A percentile compares a stretch with the other conserved stretches of the same genome.
Evolutionary conservation across 1,140 invertebrate genomes (phyloP).

Genomic region (Parapsyche elsis): DNA sequence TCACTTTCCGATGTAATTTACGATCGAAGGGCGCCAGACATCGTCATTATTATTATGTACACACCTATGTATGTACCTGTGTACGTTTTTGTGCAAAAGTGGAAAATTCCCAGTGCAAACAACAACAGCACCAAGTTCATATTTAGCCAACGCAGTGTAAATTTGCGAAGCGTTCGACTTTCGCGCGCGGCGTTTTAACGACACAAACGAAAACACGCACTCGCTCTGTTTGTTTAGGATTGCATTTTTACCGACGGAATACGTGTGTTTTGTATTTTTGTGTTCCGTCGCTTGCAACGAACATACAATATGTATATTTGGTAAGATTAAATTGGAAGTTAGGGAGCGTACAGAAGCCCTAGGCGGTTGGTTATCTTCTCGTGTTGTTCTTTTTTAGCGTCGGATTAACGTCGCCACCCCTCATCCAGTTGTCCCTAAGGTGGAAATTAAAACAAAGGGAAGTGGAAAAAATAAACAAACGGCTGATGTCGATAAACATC

Average conservation of each 20-base stretch:
- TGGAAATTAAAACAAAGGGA: conserved; percentile 46
- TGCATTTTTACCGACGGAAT: no score
- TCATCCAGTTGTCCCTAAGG: conserved; percentile 12
- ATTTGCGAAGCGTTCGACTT: not conserved
- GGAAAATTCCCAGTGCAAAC: no score
- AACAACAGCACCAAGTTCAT: no score
- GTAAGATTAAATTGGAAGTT: conserved; percentile 8
- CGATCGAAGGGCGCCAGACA: not conserved
- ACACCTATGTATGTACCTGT: no score
- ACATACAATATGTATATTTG: not conserved
- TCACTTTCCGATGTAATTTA: not conserved
- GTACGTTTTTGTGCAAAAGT: no score
- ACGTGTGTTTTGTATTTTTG: no score
- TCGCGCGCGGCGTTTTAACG: not conserved
- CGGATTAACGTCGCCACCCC: conserved; percentile 35
- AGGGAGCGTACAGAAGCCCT: conserved; percentile 38
- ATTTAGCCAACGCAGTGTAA: no score
- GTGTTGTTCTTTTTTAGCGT: conserved; percentile 3
- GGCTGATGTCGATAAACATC: not conserved
- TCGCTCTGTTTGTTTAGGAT: no score
- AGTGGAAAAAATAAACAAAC: conserved; percentile 30
- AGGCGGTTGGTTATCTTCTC: conserved; percentile 31
- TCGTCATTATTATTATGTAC: no score
- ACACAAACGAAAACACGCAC: no score
- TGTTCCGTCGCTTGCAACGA: not conserved